These are phyloP conservation scores for Anisognathus igniventris DNA, from an alignment of 2,797 vertebrate species.

Conservation along the genomic window DNA sequence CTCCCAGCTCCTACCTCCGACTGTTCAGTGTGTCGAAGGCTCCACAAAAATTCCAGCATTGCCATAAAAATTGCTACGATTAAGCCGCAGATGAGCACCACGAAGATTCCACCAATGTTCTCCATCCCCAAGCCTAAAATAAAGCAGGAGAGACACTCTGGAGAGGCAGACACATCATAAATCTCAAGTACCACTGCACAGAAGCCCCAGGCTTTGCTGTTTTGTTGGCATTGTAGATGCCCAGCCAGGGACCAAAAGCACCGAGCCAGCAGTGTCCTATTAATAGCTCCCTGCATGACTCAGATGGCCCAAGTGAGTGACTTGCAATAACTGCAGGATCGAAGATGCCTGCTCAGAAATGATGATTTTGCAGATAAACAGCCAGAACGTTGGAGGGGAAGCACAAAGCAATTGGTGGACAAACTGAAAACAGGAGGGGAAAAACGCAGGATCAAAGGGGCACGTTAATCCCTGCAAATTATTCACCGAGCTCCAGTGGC, in stretches of 20 bases:
- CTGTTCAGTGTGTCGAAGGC: conserved; percentile 88
- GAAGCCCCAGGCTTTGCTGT: neutral
- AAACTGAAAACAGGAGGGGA: neutral
- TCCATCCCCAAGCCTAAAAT: conserved; percentile 94
- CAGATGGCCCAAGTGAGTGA: neutral
- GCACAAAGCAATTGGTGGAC: conserved; percentile 21
- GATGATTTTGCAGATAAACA: conserved; percentile 61
- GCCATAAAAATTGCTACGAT: conserved; percentile 99
- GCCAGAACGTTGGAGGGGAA: neutral
- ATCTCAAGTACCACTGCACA: neutral
- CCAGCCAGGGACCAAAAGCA: neutral
- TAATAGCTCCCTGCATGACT: conserved; percentile 11
- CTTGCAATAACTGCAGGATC: conserved; percentile 22
- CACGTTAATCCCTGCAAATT: conserved; percentile 34
- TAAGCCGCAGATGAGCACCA: conserved; percentile 97
- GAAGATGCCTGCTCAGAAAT: conserved; percentile 25
- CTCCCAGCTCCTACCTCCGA: conserved; percentile 87
- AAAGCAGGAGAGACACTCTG: neutral
- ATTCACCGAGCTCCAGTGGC: neutral
- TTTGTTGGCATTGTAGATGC: neutral
- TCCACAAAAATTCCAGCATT: conserved; percentile 98
- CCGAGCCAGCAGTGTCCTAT: neutral
- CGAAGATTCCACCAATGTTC: conserved; percentile 98
- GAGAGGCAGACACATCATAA: neutral
- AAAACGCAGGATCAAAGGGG: neutral